A percentile compares a stretch with the other conserved stretches of the same genome.
phyloP scores from a whole-genome alignment of 2,888 invertebrate species.

The Acanthoscelides obtectus region DNA sequence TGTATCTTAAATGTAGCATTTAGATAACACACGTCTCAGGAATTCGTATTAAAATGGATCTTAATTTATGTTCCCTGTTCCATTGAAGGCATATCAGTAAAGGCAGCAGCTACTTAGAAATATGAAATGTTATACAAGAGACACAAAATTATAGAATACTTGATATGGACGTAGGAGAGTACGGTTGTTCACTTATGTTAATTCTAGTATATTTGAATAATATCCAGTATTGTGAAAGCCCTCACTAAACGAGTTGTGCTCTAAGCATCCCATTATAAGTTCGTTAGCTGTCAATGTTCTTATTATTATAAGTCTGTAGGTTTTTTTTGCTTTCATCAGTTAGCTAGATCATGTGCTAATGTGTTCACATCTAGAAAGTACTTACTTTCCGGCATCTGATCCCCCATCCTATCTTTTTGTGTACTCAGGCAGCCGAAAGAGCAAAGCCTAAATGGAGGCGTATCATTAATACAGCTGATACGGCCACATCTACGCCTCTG shows the following conservation, averaged over 20 bases:
- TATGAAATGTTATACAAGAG: slow-evolving; percentile 1
- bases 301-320: not conserved
- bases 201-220: not conserved
- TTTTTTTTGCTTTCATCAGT: too few relatives aligned
- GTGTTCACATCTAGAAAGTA: too few relatives aligned
- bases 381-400: too few relatives aligned
- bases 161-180: not conserved
- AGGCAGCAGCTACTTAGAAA: not conserved
- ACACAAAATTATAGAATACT: not conserved
- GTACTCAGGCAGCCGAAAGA: too few relatives aligned
- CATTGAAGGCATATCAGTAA: not conserved
- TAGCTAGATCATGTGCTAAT: too few relatives aligned
- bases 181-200: not conserved
- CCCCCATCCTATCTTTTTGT: too few relatives aligned
- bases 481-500: too few relatives aligned
- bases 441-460: too few relatives aligned
- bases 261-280: not conserved
- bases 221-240: not conserved
- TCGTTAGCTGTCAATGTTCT: not conserved
- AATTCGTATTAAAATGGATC: not conserved
- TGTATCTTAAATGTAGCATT: not conserved
- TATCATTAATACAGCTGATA: too few relatives aligned
- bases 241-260: not conserved
- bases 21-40: not conserved
- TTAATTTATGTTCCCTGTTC: not conserved